These are phyloP conservation scores for Scaptomyza graminum DNA, from an alignment of 1,140 invertebrate genomes.

Conservation along the genomic window DNA sequence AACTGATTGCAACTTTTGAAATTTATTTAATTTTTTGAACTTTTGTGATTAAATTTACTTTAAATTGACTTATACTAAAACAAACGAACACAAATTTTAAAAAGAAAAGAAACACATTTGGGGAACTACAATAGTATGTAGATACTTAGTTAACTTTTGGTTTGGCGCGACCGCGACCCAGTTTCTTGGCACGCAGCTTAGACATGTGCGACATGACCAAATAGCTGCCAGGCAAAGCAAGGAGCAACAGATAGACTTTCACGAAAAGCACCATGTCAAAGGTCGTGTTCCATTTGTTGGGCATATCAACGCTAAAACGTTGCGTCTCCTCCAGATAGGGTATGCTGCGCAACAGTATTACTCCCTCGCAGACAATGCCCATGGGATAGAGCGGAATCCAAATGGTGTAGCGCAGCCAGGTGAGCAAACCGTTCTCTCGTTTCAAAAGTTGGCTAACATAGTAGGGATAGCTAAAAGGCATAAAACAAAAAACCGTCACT, in stretches of 20 bases:
- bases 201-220: constrained; percentile 92
- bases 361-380: constrained; percentile 94
- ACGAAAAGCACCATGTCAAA: constrained; percentile 94
- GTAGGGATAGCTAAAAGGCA: constrained; percentile 90
- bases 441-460: constrained; percentile 93
- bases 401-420: constrained; percentile 95
- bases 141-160: constrained; percentile 34
- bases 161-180: constrained; percentile 80
- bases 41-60: neutral
- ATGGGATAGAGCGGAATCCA: constrained; percentile 97
- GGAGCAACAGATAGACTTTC: constrained; percentile 90
- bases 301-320: constrained; percentile 90
- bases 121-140: neutral
- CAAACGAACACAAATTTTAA: neutral
- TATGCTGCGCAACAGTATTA: constrained; percentile 91
- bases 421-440: constrained; percentile 90
- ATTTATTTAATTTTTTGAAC: neutral
- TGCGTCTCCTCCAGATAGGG: constrained; percentile 95
- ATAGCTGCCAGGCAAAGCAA: constrained; percentile 90
- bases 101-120: constrained; percentile 9
- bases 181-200: constrained; percentile 86
- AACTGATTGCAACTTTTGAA: neutral
- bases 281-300: constrained; percentile 93
- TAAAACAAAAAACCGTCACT: neutral
- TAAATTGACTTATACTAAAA: neutral